These are phyloP conservation scores for Leucopsar rothschildi DNA, from an alignment of 2,113 vertebrate genomes.

Conservation along the genomic window DNA sequence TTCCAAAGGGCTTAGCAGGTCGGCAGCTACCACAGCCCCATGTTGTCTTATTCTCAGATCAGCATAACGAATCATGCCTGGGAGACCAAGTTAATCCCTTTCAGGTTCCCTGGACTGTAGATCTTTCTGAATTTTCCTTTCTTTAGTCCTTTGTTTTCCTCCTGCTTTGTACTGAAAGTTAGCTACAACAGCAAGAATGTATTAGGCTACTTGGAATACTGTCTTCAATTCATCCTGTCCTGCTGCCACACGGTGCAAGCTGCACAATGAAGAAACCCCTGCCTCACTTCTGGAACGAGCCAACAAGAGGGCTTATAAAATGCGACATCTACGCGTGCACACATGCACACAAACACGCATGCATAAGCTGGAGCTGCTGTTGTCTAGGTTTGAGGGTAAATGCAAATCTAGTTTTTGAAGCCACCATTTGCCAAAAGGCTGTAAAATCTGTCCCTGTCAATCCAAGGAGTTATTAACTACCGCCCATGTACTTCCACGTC, in stretches of 20 bases:
- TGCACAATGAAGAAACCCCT: neutral
- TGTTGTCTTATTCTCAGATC: constrained; percentile 32
- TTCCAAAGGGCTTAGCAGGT: constrained; percentile 46
- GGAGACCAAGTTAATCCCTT: constrained; percentile 65
- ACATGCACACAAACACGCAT: neutral
- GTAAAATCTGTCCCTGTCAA: neutral
- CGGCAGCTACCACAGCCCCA: constrained; percentile 20
- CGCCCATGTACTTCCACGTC: neutral
- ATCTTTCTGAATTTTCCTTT: constrained; percentile 58
- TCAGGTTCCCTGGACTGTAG: constrained; percentile 59
- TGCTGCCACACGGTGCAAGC: constrained; percentile 11
- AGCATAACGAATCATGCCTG: constrained; percentile 58
- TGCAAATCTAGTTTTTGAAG: constrained; percentile 7
- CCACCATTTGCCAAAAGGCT: neutral
- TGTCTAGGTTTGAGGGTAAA: neutral
- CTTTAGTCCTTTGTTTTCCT: constrained; percentile 56
- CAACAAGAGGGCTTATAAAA: neutral
- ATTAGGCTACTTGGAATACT: constrained; percentile 39
- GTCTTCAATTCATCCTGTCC: constrained; percentile 40
- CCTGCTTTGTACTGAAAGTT: constrained; percentile 50
- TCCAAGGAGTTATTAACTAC: neutral
- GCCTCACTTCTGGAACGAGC: constrained; percentile 1
- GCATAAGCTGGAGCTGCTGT: neutral
- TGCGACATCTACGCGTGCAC: rapidly evolving
- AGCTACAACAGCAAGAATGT: constrained; percentile 44